Evolutionary conservation across 2,113 vertebrate species (phyloP).

Genomic region (Lampris megalopsis): DNA sequence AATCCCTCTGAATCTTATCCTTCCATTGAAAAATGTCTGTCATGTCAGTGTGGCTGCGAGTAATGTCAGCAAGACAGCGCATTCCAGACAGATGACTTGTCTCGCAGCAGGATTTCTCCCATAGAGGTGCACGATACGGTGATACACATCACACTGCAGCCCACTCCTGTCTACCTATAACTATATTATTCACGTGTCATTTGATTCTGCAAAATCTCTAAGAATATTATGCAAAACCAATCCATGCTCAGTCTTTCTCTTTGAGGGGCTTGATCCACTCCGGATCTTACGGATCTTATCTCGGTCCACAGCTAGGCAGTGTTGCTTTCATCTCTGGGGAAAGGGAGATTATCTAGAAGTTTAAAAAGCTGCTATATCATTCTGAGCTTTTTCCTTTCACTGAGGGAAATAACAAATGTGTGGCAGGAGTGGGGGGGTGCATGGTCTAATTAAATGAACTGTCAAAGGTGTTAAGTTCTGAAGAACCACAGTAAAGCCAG

Average conservation of each 20-base stretch:
- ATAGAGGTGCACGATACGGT: constrained; percentile 22
- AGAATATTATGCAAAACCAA: constrained; percentile 45
- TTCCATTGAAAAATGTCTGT: constrained; percentile 10
- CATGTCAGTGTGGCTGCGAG: constrained; percentile 24
- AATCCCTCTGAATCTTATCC: constrained; percentile 20
- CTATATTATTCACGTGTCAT: constrained; percentile 42
- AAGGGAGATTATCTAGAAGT: constrained; percentile 54
- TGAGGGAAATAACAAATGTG: constrained; percentile 29
- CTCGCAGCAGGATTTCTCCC: not conserved
- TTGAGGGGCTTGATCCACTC: constrained; percentile 43
- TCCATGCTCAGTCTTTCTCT: constrained; percentile 39
- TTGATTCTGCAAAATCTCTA: constrained; percentile 44
- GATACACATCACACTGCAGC: not conserved
- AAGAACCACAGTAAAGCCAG: not conserved
- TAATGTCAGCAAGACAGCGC: constrained; percentile 6
- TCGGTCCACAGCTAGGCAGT: constrained; percentile 46
- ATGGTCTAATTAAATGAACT: not conserved
- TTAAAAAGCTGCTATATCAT: constrained; percentile 43
- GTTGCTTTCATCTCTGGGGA: constrained; percentile 59
- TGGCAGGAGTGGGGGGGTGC: not conserved
- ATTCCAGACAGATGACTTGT: constrained; percentile 11
- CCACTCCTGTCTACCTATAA: constrained; percentile 31
- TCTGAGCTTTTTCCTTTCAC: constrained; percentile 32
- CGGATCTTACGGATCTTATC: constrained; percentile 64
- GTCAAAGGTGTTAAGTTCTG: not conserved